Evolutionary conservation across 2,113 vertebrate species (phyloP).

Genomic region (Laticauda colubrina): DNA sequence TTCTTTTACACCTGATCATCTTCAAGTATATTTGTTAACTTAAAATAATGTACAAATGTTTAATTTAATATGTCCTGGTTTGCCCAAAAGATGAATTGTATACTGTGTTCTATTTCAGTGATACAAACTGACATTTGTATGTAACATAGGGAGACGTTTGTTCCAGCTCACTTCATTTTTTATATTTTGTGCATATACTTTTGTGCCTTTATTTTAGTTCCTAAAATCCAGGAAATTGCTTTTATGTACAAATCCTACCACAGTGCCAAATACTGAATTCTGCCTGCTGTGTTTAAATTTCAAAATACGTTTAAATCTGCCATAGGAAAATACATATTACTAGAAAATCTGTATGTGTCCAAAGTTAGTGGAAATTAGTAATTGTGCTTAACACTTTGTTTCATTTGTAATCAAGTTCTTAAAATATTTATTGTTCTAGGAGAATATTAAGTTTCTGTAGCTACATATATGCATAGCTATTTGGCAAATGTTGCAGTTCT

Average conservation of each 20-base stretch:
- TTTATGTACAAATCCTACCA: not conserved
- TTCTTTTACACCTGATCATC: not conserved
- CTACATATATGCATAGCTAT: not conserved
- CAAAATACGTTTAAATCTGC: not conserved
- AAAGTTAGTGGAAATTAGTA: not conserved
- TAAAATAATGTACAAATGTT: not conserved
- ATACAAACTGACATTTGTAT: not conserved
- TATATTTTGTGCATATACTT: not conserved
- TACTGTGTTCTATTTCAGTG: not conserved
- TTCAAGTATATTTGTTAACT: not conserved
- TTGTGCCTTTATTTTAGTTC: not conserved
- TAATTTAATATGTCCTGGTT: not conserved
- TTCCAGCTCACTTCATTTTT: not conserved
- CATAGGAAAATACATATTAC: not conserved
- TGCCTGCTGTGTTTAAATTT: not conserved
- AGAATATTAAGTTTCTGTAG: not conserved
- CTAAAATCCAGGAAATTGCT: not conserved
- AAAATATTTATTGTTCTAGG: not conserved
- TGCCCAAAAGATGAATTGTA: not conserved
- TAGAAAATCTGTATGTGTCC: not conserved
- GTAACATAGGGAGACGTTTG: not conserved
- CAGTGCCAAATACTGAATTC: not conserved
- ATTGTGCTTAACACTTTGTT: not conserved
- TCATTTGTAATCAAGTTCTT: not conserved
- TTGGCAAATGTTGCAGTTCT: not conserved